Evolutionary conservation across 1,140 invertebrate species (phyloP).

Genomic region (Drosophila sp.): DNA sequence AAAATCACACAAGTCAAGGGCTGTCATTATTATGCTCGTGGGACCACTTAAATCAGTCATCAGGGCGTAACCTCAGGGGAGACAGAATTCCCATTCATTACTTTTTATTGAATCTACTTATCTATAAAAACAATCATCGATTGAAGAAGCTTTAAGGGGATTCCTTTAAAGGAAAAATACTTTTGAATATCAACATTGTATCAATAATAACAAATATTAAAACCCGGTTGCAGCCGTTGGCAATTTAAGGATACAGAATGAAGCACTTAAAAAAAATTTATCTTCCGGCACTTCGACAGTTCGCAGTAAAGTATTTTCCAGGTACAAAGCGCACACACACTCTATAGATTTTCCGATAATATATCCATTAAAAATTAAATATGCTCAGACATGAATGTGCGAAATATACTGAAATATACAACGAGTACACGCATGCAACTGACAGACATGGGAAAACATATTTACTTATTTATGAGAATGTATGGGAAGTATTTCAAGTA

Average conservation of each 20-base stretch:
- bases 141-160: neutral
- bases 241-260: slow-evolving; percentile 1
- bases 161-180: neutral
- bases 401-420: neutral
- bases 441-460: neutral
- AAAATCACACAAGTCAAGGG: slow-evolving; percentile 50
- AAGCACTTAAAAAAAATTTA: slow-evolving; percentile 13
- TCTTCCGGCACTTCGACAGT: slow-evolving; percentile 28
- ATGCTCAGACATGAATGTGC: slow-evolving; percentile 52
- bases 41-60: slow-evolving; percentile 68
- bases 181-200: neutral
- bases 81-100: neutral
- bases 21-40: slow-evolving; percentile 70
- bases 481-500: neutral
- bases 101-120: neutral
- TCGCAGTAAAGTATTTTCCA: slow-evolving; percentile 36
- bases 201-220: slow-evolving; percentile 26
- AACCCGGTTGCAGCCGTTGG: neutral
- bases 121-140: neutral
- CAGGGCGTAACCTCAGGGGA: slow-evolving; percentile 42
- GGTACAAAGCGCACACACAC: slow-evolving; percentile 41
- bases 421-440: neutral
- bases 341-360: slow-evolving; percentile 42
- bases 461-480: slow-evolving; percentile 22
- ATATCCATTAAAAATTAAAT: slow-evolving; percentile 58